These are phyloP conservation scores for Eucidaris tribuloides DNA, from an alignment of 35 echinoderm and acorn worm species.

Conservation along the genomic window DNA sequence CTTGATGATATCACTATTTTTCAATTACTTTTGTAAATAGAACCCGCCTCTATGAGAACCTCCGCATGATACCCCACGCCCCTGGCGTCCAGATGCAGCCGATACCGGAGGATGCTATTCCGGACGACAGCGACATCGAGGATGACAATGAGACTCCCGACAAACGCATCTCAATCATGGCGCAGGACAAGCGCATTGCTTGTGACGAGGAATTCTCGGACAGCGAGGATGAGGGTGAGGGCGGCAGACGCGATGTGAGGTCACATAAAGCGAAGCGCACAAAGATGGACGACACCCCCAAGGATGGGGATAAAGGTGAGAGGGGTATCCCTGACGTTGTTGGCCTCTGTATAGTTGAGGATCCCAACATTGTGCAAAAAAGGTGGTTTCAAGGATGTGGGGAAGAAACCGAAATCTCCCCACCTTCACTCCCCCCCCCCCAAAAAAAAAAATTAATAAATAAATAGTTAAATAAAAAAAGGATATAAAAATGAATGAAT, in stretches of 20 bases:
- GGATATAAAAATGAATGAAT: too few species aligned
- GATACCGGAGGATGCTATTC: slow-evolving; percentile 90
- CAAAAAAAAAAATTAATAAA: too few species aligned
- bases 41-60: slow-evolving; percentile 88
- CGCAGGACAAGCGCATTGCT: slow-evolving; percentile 82
- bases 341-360: too few species aligned
- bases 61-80: slow-evolving; percentile 96
- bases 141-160: slow-evolving; percentile 62
- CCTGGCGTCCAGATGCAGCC: slow-evolving; percentile 99
- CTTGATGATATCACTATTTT: too few species aligned
- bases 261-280: slow-evolving; percentile 63
- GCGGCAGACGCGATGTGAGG: slow-evolving; percentile 74
- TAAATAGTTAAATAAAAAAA: too few species aligned
- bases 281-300: slow-evolving; percentile 43
- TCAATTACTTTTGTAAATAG: too few species aligned
- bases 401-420: too few species aligned
- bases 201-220: slow-evolving; percentile 99
- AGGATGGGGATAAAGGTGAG: neutral
- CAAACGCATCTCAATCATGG: slow-evolving; percentile 95
- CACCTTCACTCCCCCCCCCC: too few species aligned
- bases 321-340: too few species aligned
- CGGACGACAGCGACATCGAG: slow-evolving; percentile 77
- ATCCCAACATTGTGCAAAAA: too few species aligned
- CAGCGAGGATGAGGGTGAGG: slow-evolving; percentile 97
- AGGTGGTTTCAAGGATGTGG: too few species aligned